phyloP scores from a whole-genome alignment of 2,113 vertebrate genomes.

The Pterophyllum scalare region DNA sequence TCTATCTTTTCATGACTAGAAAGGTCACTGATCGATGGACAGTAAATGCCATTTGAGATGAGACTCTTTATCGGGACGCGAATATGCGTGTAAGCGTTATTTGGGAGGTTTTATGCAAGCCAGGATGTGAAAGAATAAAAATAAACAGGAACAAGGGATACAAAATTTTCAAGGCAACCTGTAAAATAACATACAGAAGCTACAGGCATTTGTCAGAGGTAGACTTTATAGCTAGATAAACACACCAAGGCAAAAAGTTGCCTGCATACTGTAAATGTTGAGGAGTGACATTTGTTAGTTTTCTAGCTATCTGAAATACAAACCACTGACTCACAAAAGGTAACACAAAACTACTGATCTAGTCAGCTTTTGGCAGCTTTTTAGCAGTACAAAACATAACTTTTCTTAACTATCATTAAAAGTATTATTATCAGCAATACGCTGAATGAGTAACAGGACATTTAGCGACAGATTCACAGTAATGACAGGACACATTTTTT shows the following conservation, averaged over 20 bases:
- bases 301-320: no score
- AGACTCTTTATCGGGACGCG: slow-evolving; percentile 3
- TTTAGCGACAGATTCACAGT: not conserved
- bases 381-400: not conserved
- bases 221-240: not conserved
- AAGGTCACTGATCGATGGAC: slow-evolving; percentile 3
- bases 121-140: not conserved
- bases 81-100: slow-evolving; percentile 3
- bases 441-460: no score
- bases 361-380: not conserved
- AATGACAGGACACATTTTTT: not conserved
- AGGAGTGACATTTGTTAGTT: no score
- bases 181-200: not conserved
- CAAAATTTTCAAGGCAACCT: not conserved
- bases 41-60: slow-evolving; percentile 19
- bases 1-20: not conserved
- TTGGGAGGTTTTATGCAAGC: not conserved
- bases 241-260: not conserved
- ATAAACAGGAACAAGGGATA: not conserved
- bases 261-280: not conserved
- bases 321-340: not conserved
- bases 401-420: not conserved
- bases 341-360: not conserved
- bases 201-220: not conserved
- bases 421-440: not conserved